Base-by-base conservation (phyloP, 2,113 vertebrate species). In the Hiodon alosoides region DNA sequence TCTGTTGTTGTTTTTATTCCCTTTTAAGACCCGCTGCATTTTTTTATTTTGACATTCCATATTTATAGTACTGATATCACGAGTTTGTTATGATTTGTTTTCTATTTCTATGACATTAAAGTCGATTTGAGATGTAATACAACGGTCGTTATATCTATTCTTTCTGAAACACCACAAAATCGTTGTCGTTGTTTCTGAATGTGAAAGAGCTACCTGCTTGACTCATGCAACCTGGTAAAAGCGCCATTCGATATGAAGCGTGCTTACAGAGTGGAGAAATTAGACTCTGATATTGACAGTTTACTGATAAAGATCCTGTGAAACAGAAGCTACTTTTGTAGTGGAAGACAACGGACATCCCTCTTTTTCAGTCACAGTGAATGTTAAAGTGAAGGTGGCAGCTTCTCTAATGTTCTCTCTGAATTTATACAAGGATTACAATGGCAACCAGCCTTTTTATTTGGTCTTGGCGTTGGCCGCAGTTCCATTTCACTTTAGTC, bases 401-500 rank as follows among this genome's bases (percentile, higher is more conserved):
- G 71, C 59, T 72, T 72, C 48, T 59, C 71, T 13, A 59, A 72
- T 3, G 59, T 62, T 47, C 8, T 72, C n/a, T 17, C 59, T 1
- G 71, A 72, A 72, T 72, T 52, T 9, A 72, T 7, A 50, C 14
- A 72, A 62, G 58, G 71, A 72, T 62, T 72, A 72, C 59, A 62
- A 72, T 10, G 71, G 17, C 58, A 62, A 52, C 58, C 47, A 61
- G 59, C 61, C 71, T 16, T 72, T 72, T 62, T 72, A 72, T 62
- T 52, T 72, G 51, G 59, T 80, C 59, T 76, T 82, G 62, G 80
- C 85, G 0, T 82, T 89, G 0, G 67, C 64, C 9, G 7, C 84
- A 0, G 79, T 90, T 9, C 90, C 91, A 2, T 90, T 85, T 60
- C 16, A 90, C 16, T 87, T 91, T 4, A 31, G 90, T 77, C 82